phyloP scores from a whole-genome alignment of 2,113 vertebrate species.

The Sorex araneus region DNA sequence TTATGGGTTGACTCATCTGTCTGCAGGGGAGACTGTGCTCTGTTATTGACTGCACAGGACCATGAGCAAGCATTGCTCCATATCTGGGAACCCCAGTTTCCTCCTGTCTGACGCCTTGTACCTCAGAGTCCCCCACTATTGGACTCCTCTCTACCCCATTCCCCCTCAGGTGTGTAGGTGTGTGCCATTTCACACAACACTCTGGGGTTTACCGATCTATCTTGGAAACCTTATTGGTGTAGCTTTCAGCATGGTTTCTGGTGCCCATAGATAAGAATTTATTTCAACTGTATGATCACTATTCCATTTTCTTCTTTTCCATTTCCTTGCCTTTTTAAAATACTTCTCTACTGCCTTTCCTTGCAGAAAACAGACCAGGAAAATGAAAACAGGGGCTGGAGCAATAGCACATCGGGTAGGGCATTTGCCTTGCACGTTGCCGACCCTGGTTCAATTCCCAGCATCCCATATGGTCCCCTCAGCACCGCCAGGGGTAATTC shows the following conservation, averaged over 20 bases:
- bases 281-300: background rate
- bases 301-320: slow-evolving; percentile 43
- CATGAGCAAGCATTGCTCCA: background rate
- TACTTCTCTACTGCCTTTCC: background rate
- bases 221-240: background rate
- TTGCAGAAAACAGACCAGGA: background rate
- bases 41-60: background rate
- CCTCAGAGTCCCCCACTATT: accelerated
- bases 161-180: too few species aligned
- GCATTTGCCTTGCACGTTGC: too few species aligned
- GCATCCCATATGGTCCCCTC: too few species aligned
- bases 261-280: background rate
- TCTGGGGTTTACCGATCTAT: background rate
- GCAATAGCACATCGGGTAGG: too few species aligned
- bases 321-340: background rate
- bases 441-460: too few species aligned
- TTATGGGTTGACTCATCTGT: background rate
- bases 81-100: background rate
- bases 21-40: background rate
- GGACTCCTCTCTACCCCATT: background rate
- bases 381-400: slow-evolving; percentile 9
- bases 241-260: background rate
- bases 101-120: background rate
- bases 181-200: background rate
- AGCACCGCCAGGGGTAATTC: too few species aligned